phyloP scores from a whole-genome alignment of 1,140 invertebrate species.

The Schmidtea mediterranea region DNA sequence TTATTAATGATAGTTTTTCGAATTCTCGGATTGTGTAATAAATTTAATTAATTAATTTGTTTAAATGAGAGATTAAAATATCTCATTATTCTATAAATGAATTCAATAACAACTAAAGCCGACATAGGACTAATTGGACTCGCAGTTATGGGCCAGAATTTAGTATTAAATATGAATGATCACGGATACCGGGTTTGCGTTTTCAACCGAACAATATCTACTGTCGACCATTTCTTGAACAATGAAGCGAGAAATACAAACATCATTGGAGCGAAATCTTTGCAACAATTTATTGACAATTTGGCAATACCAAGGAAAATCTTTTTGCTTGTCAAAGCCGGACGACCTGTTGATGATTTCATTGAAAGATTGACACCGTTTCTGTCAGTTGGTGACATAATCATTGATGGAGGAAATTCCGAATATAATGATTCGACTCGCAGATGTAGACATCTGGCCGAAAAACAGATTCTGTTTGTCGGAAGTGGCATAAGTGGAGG shows the following conservation, averaged over 20 bases:
- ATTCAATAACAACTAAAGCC: too few species aligned
- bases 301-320: constrained; percentile 69
- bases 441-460: constrained; percentile 9
- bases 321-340: constrained; percentile 91
- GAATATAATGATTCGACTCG: constrained; percentile 70
- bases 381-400: constrained; percentile 51
- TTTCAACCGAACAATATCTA: constrained; percentile 78
- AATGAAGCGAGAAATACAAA: constrained; percentile 62
- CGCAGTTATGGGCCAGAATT: constrained; percentile 97
- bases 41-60: too few species aligned
- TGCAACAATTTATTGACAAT: constrained; percentile 73
- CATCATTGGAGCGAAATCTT: constrained; percentile 64
- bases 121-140: constrained; percentile 44
- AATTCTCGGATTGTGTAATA: too few species aligned
- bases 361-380: constrained; percentile 15
- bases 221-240: constrained; percentile 46
- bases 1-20: too few species aligned
- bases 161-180: constrained; percentile 96
- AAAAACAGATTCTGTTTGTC: constrained; percentile 43
- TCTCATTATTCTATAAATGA: too few species aligned
- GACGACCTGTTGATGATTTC: constrained; percentile 51
- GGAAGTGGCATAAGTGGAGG: constrained; percentile 92
- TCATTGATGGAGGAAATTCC: constrained; percentile 96
- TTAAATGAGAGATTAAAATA: too few species aligned
- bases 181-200: constrained; percentile 88